Conservation (phyloP, 2,797 vertebrate species). For the Tauraco hartlaubi region DNA sequence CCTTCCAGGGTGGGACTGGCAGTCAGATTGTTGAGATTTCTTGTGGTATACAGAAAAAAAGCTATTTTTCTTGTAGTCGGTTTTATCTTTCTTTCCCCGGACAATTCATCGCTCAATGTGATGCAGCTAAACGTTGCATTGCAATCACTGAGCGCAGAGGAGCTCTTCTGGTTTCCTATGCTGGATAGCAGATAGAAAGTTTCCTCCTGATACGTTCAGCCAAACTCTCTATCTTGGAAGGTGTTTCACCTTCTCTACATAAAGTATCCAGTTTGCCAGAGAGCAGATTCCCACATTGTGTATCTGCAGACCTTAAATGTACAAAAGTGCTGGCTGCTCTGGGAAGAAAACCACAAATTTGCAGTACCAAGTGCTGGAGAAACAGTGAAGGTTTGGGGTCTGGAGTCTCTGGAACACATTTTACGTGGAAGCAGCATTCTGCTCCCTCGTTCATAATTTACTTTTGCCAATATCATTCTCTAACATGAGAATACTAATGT, state of each 20-base stretch:
- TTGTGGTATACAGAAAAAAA: background rate
- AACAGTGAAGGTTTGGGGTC: background rate
- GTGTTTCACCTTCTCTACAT: background rate
- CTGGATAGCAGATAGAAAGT: background rate
- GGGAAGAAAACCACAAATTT: background rate
- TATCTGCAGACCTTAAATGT: background rate
- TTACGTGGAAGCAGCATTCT: background rate
- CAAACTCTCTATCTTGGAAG: background rate
- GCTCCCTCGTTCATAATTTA: background rate
- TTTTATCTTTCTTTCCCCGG: background rate
- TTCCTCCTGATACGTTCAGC: background rate
- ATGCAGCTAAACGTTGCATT: accelerated
- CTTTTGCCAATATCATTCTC: background rate
- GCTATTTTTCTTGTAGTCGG: background rate
- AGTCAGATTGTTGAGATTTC: background rate
- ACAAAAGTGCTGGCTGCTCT: background rate
- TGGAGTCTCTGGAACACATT: background rate
- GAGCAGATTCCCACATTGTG: background rate
- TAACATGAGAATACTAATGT: background rate
- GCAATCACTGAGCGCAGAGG: background rate
- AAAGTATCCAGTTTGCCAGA: background rate
- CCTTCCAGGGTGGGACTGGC: background rate
- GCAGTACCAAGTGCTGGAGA: background rate
- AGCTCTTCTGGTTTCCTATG: background rate
- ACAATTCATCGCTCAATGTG: background rate